Percentiles rank a stretch among this genome's conserved stretches.
Conservation (phyloP, 2,113 vertebrate species). For the Panthera tigris region DNA sequence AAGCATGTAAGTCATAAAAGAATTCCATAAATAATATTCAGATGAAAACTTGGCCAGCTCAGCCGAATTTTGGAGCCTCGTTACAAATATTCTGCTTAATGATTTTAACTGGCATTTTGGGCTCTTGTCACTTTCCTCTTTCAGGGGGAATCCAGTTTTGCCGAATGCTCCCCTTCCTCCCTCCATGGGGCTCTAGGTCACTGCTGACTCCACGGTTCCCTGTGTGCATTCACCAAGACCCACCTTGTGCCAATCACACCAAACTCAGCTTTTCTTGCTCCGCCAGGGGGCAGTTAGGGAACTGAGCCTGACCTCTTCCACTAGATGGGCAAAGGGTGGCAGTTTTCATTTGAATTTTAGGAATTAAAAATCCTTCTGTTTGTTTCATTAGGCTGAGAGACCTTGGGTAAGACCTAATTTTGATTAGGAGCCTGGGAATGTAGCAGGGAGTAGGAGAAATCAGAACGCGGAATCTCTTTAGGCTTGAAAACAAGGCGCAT, state of each 20-base stretch:
- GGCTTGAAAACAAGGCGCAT: not conserved
- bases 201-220: fast-evolving
- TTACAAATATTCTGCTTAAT: constrained; percentile 42
- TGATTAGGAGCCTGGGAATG: not conserved
- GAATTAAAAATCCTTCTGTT: not conserved
- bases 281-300: not conserved
- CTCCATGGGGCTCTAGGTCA: fast-evolving
- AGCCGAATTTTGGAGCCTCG: constrained; percentile 25
- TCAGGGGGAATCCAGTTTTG: not conserved
- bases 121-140: not conserved
- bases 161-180: too few species aligned
- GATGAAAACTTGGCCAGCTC: constrained; percentile 26
- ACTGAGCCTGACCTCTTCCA: not conserved
- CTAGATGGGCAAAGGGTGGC: not conserved
- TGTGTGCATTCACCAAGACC: not conserved
- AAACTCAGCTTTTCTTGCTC: not conserved
- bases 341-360: not conserved
- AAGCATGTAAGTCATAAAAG: constrained; percentile 37
- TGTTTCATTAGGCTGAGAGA: not conserved
- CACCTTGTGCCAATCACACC: not conserved
- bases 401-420: not conserved
- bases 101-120: constrained; percentile 4
- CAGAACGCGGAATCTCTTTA: not conserved
- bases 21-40: constrained; percentile 61
- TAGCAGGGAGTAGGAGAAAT: not conserved